Base-by-base conservation (phyloP, 2,113 vertebrate genomes). In the Scytalopus superciliaris region DNA sequence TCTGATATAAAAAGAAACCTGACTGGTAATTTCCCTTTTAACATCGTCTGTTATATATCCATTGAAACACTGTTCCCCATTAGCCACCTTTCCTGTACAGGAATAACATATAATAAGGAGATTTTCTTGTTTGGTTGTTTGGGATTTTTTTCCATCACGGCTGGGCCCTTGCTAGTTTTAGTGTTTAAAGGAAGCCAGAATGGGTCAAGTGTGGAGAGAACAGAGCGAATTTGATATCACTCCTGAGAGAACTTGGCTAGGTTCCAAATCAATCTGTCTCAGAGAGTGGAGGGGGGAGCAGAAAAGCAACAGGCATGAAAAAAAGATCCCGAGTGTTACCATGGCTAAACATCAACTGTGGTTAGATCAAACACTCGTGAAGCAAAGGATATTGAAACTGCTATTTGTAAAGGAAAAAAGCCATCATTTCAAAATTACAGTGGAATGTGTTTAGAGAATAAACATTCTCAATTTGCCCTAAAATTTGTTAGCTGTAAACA, bases 281-380 rank as follows among this genome's bases (percentile, higher is more conserved):
- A 2, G 82, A 39, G 33, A 17, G 45, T 5, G 18, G 24, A 19
- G 27, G 76, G 72, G 45, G 42, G 39, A 59, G 37, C 42, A 90
- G 30, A 73, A 85, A 94, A 95, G 73, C 91, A 94, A 73, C 74
- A 96, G 73, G 92, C 92, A 79, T 81, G 76, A 89, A 57, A 67
- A 85, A 88, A 68, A 85, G 77, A 94, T 84, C 59, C 60, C 4
- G 40, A 84, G 87, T 91, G 84, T 96, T 97, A 93, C 91, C 73
- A 60, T 72, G 37, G 87, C 90, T 95, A 86, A 82, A 90, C 79
- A 75, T 95, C 91, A 97, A 77, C 90, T 88, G 84, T 87, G 91
- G 78, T 95, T 95, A 93, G 80, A 96, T 93, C 81, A 96, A 95
- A 94, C 67, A 93, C 90, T 96, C 84, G 60, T 59, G 74, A 96